These are phyloP conservation scores for Mobula birostris DNA, from an alignment of 2,113 vertebrate genomes.

Conservation along the genomic window DNA sequence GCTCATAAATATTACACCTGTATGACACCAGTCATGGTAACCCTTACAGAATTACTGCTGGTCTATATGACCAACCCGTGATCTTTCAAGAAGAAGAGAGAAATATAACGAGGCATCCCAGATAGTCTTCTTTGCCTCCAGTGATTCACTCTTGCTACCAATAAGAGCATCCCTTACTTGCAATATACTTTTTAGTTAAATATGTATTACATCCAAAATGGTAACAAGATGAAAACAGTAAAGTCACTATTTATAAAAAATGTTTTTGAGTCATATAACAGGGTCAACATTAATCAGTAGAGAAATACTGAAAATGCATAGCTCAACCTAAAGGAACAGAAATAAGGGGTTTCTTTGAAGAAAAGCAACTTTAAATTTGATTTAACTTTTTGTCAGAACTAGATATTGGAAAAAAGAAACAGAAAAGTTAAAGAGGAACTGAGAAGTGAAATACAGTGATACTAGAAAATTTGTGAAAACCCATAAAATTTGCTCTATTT, in stretches of 20 bases:
- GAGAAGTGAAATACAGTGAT: no score
- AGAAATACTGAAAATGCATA: not conserved
- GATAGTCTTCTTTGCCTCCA: constrained; percentile 41
- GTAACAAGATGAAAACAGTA: constrained; percentile 11
- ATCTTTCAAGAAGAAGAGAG: constrained; percentile 50
- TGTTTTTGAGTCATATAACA: no score
- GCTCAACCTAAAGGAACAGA: not conserved
- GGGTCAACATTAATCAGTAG: not conserved
- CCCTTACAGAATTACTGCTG: constrained; percentile 45
- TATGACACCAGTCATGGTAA: constrained; percentile 62
- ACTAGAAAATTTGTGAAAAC: no score
- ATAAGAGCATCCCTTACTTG: not conserved
- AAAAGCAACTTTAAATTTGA: not conserved
- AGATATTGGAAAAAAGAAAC: no score
- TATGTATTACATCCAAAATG: not conserved
- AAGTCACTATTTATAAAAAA: not conserved
- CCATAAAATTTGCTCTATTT: no score
- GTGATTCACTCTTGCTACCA: not conserved
- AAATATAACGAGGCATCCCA: constrained; percentile 44
- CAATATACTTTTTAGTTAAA: no score
- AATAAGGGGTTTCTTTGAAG: not conserved
- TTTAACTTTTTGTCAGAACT: not conserved
- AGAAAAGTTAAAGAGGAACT: not conserved
- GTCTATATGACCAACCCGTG: constrained; percentile 48
- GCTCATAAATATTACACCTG: constrained; percentile 51